Base-by-base conservation (phyloP, 2,113 vertebrate genomes). In the Hippocampus abdominalis region DNA sequence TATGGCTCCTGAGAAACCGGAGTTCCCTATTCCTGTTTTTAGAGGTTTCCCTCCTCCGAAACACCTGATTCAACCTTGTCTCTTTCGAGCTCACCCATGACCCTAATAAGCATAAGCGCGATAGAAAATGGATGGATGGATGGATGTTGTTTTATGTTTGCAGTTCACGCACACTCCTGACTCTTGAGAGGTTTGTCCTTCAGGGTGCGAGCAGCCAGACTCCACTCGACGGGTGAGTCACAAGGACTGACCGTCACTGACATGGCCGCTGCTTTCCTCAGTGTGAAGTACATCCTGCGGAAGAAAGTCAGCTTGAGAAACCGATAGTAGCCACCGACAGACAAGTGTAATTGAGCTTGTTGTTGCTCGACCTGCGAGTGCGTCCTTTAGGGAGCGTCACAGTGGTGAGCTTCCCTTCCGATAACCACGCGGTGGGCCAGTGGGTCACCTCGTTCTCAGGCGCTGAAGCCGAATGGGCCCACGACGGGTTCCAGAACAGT, bases 211-310 rank as follows among this genome's bases (percentile, higher is more conserved):
- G 86, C 89, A 3, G 84, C 66, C 76, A 93, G 70, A 27, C 84
- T 94, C 95, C 95, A 96, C 73, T 96, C 93, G 0, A 95, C 88
- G 39, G 93, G 88, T 29, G 90, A 84, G 23, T 93, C 93, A 60
- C 95, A 96, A 2, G 94, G 95, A 0, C 92, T 94, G 72, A 96
- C 93, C 0, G 91, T 95, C 76, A 96, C 32, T 0, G 89, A 92
- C 91, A 95, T 91, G 8, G 82, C 87, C 1, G 79, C 27, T 21
- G 78, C 89, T 78, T 91, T 87, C 87, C 89, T 91, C 85, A 95
- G 68, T 3, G 84, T 89, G 80, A 95, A 96, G 81, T 94, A 94
- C 23, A 93, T 90, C 84, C 95, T 96, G 85, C 21, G 74, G 74
- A 72, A 46, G 73, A 64, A 59, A 32, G 7, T 16, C 18, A 16